Evolutionary conservation across 2,113 vertebrate genomes (phyloP).

Genomic region (Trogon melanurus): DNA sequence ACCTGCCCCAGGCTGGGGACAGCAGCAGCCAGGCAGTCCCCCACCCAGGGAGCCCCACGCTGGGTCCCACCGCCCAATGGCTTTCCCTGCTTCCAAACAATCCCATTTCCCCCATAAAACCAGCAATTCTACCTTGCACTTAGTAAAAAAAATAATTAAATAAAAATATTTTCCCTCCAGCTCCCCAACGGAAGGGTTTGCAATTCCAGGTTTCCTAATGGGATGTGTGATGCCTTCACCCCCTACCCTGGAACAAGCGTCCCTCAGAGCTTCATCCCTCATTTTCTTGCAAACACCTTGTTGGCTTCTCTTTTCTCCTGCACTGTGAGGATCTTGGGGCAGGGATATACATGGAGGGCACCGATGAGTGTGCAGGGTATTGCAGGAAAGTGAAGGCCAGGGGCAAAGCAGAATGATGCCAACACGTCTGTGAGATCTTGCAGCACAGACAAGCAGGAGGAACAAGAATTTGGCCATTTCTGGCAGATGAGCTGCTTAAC

Average conservation of each 20-base stretch:
- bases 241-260: background rate
- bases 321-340: accelerated
- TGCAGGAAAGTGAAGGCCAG: too few species aligned
- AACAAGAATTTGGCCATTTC: background rate
- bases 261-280: background rate
- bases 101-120: background rate
- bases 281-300: background rate
- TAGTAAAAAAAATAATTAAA: background rate
- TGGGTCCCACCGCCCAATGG: background rate
- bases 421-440: background rate
- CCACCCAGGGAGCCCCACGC: accelerated
- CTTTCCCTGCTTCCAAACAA: background rate
- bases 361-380: too few species aligned
- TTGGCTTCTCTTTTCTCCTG: background rate
- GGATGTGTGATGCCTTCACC: accelerated
- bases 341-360: accelerated
- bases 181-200: accelerated
- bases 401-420: background rate
- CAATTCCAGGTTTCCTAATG: background rate
- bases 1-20: background rate
- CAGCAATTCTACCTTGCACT: accelerated
- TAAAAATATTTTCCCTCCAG: accelerated
- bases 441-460: accelerated
- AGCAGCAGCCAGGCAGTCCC: background rate
- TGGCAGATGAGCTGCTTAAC: background rate